Evolutionary conservation across 2,888 invertebrate genomes (phyloP).

Genomic region (Oasisia sp.): DNA sequence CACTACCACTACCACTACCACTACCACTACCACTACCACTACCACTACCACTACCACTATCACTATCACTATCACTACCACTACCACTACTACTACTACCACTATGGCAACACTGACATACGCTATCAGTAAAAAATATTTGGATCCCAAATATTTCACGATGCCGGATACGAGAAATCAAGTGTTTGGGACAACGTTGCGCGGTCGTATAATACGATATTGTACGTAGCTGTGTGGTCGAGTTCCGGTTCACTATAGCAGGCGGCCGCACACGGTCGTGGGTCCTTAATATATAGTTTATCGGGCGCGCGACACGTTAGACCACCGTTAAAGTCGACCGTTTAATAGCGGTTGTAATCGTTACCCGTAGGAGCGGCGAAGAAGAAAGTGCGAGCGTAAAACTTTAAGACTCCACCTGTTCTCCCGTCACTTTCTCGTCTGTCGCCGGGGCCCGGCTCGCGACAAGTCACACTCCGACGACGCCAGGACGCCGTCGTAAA

Average conservation of each 20-base stretch:
- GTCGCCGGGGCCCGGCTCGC: neutral
- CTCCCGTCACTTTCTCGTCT: neutral
- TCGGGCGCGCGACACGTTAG: neutral
- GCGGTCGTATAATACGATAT: neutral
- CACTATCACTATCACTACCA: too few relatives aligned
- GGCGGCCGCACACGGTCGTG: neutral
- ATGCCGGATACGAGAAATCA: neutral
- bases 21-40: too few relatives aligned
- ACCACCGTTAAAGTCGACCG: neutral
- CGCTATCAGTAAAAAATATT: neutral
- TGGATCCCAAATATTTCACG: too few relatives aligned
- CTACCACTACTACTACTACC: too few relatives aligned
- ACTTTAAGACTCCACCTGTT: neutral
- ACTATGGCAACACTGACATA: neutral
- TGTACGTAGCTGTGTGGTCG: neutral
- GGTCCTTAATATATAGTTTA: neutral
- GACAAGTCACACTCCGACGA: neutral
- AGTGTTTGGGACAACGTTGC: neutral
- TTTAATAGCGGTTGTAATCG: neutral
- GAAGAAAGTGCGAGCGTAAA: neutral
- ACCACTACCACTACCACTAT: too few relatives aligned
- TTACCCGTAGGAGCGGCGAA: neutral
- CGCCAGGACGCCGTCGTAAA: neutral
- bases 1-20: too few relatives aligned
- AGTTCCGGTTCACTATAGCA: neutral